A percentile compares a stretch with the other conserved stretches of the same genome.
Conservation (phyloP, 2,113 vertebrate genomes). For the Nematolebias whitei region DNA sequence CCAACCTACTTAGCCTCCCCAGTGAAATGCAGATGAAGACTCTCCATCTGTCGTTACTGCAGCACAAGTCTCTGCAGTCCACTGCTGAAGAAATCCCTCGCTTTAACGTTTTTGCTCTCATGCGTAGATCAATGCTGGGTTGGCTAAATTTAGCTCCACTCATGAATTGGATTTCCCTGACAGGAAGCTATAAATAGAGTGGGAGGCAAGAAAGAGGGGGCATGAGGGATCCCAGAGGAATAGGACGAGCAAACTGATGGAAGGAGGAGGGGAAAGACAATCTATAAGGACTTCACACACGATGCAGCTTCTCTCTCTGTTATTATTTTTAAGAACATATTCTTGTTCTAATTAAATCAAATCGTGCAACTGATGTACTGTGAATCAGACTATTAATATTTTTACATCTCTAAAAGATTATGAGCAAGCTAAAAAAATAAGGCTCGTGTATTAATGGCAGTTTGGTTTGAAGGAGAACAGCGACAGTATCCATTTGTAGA, state of each 20-base stretch:
- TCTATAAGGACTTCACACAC: constrained; percentile 19
- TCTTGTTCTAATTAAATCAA: not conserved
- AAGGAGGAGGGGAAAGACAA: constrained; percentile 15
- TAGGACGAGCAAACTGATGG: constrained; percentile 30
- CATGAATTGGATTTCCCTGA: constrained; percentile 63
- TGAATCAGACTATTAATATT: not conserved
- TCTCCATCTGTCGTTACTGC: not conserved
- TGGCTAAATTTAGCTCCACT: constrained; percentile 57
- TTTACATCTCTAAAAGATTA: not conserved
- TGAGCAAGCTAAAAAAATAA: not conserved
- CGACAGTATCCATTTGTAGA: constrained; percentile 18
- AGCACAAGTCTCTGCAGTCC: constrained; percentile 10
- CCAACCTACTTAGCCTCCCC: not conserved
- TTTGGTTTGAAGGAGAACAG: not conserved
- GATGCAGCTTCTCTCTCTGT: not conserved
- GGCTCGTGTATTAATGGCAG: not conserved
- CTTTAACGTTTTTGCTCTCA: constrained; percentile 29
- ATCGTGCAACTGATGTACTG: not conserved
- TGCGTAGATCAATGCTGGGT: constrained; percentile 52
- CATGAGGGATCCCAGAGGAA: constrained; percentile 49
- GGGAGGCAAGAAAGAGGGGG: constrained; percentile 45
- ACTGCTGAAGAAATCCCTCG: constrained; percentile 49
- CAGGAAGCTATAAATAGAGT: constrained; percentile 65
- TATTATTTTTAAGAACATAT: not conserved
- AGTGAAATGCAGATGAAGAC: not conserved